Conservation (phyloP, 1,140 invertebrate genomes). For the Saccostrea glomerata region DNA sequence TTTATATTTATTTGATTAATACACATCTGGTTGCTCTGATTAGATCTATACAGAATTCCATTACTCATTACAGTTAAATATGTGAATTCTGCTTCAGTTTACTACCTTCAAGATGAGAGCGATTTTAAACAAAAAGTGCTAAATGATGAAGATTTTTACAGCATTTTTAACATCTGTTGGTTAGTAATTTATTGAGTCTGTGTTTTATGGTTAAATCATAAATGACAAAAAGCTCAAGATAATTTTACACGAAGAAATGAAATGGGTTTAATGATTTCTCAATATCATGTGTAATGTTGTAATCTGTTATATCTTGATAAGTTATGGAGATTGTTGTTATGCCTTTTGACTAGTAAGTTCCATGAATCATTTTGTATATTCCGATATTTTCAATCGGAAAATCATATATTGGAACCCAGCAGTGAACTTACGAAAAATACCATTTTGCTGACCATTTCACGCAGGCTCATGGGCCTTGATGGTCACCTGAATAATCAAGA, state of each 20-base stretch:
- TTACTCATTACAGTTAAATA: neutral
- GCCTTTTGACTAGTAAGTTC: no score
- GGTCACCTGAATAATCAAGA: no score
- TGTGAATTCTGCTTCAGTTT: neutral
- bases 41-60: conserved; percentile 12
- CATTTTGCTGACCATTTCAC: no score
- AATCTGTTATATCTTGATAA: neutral
- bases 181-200: neutral
- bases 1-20: conserved; percentile 14
- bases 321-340: neutral
- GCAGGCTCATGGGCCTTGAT: no score
- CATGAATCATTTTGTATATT: no score
- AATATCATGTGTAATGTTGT: neutral
- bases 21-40: conserved; percentile 7
- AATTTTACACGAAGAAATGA: neutral
- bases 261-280: neutral
- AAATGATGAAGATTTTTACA: conserved; percentile 2
- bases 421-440: no score
- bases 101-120: conserved; percentile 2
- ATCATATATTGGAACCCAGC: no score
- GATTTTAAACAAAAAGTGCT: neutral
- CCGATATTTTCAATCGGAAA: no score
- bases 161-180: conserved; percentile 20
- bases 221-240: conserved; percentile 15
- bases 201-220: neutral